Evolutionary conservation across 2,888 invertebrate genomes (phyloP).

Genomic region (Cantharis nigra): DNA sequence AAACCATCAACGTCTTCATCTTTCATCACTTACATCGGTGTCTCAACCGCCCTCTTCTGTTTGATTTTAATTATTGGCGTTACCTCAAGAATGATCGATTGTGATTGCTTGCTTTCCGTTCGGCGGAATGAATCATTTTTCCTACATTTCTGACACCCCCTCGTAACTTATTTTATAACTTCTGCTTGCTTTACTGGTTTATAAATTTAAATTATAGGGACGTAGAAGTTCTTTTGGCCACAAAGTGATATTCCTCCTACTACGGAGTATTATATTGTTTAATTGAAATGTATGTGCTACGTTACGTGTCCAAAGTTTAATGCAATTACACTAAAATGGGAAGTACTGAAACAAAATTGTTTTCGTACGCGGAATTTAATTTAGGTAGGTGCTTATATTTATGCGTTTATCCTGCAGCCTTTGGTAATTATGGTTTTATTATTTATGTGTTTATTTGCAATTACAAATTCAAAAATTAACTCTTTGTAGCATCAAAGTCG

Average conservation of each 20-base stretch:
- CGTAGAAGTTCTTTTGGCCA: not conserved
- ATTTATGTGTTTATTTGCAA: conserved; percentile 20
- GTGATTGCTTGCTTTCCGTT: not conserved
- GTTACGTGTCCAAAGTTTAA: conserved; percentile 2
- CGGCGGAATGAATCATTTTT: not conserved
- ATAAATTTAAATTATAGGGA: not conserved
- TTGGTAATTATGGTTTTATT: conserved; percentile 9
- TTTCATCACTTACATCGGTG: not conserved
- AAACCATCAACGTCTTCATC: not conserved
- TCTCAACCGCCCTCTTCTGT: not conserved
- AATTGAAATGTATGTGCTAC: conserved; percentile 2
- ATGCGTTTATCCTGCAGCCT: not conserved
- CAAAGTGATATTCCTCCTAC: not conserved
- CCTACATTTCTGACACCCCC: not conserved
- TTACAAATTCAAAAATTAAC: not conserved
- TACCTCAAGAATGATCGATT: not conserved
- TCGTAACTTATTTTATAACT: not conserved
- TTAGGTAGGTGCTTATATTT: conserved; percentile 5
- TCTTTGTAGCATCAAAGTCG: not conserved
- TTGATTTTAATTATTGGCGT: not conserved
- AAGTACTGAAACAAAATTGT: conserved; percentile 1
- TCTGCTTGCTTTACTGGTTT: not conserved
- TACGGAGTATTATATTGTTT: not conserved
- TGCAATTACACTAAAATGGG: not conserved
- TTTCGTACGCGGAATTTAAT: conserved; percentile 9